A percentile compares a stretch with the other conserved stretches of the same genome.
These are phyloP conservation scores for Ammodytes dubius DNA, from an alignment of 2,113 vertebrate genomes.

Conservation along the genomic window DNA sequence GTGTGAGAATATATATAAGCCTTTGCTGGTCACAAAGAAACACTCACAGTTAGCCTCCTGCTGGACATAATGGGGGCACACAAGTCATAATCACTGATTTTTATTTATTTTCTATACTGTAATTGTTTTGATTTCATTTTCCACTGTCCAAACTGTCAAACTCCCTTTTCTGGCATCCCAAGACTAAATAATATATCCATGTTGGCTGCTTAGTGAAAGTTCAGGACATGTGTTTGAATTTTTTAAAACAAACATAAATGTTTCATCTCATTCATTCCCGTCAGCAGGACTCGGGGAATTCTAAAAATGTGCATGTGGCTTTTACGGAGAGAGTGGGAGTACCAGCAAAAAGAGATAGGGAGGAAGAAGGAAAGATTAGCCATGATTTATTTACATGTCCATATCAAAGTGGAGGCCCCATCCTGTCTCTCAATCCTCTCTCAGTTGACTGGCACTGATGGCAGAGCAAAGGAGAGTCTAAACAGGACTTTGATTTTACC, in stretches of 20 bases:
- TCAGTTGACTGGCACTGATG: conserved; percentile 34
- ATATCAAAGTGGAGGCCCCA: conserved; percentile 66
- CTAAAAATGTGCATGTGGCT: conserved; percentile 75
- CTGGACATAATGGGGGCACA: not conserved
- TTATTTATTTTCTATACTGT: conserved; percentile 10
- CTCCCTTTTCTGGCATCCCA: conserved; percentile 62
- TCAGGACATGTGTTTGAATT: conserved; percentile 84
- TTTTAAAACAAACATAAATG: conserved; percentile 83
- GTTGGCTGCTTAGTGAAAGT: conserved; percentile 75
- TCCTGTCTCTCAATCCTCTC: conserved; percentile 51
- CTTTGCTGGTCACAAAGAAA: not conserved
- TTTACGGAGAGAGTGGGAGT: conserved; percentile 58
- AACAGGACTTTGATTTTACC: conserved; percentile 25
- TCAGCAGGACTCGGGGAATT: conserved; percentile 80
- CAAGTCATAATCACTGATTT: not conserved
- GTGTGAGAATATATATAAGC: not conserved
- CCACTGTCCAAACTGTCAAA: conserved; percentile 46
- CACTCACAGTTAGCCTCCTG: not conserved
- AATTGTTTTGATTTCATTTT: conserved; percentile 49
- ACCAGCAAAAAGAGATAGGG: conserved; percentile 17
- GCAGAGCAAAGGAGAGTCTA: not conserved
- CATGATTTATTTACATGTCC: conserved; percentile 80
- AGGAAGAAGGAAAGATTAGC: conserved; percentile 42
- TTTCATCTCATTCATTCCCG: conserved; percentile 79
- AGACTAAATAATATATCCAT: conserved; percentile 79